Conservation (phyloP, 2,888 invertebrate genomes). For the Adineta ricciae region DNA sequence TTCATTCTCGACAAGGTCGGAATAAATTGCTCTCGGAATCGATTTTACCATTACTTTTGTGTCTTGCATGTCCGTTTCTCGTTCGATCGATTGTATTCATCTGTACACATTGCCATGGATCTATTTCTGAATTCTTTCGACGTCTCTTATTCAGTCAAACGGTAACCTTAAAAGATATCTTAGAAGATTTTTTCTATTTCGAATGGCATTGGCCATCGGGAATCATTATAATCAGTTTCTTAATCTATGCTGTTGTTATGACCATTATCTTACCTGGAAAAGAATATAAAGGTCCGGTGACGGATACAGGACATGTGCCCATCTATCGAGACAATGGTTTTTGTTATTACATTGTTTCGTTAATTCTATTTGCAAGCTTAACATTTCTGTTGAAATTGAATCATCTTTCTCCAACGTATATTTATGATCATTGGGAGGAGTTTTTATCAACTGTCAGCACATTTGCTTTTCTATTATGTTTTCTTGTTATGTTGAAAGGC, state of each 20-base stretch:
- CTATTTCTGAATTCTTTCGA: background rate
- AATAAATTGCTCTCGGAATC: background rate
- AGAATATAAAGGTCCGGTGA: slow-evolving; percentile 51
- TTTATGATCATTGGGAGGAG: slow-evolving; percentile 52
- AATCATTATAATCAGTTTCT: slow-evolving; percentile 35
- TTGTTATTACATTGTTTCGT: slow-evolving; percentile 51
- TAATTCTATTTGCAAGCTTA: slow-evolving; percentile 44
- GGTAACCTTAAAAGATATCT: background rate
- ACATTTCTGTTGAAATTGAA: slow-evolving; percentile 42
- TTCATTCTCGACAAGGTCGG: background rate
- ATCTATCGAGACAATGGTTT: slow-evolving; percentile 53
- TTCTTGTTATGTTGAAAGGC: slow-evolving; percentile 49
- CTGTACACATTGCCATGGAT: background rate
- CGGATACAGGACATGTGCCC: slow-evolving; percentile 52
- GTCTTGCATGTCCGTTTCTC: background rate
- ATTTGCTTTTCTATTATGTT: slow-evolving; percentile 50
- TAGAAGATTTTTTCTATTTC: slow-evolving; percentile 6
- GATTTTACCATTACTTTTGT: background rate
- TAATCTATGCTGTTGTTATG: slow-evolving; percentile 50
- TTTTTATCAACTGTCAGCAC: slow-evolving; percentile 51
- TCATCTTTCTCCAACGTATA: slow-evolving; percentile 43
- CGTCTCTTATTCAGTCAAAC: background rate
- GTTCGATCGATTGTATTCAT: background rate
- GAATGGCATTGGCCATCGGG: slow-evolving; percentile 4
- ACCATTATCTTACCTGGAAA: slow-evolving; percentile 50